Conservation (phyloP, 2,797 vertebrate genomes). For the Peromyscus nudipes region DNA sequence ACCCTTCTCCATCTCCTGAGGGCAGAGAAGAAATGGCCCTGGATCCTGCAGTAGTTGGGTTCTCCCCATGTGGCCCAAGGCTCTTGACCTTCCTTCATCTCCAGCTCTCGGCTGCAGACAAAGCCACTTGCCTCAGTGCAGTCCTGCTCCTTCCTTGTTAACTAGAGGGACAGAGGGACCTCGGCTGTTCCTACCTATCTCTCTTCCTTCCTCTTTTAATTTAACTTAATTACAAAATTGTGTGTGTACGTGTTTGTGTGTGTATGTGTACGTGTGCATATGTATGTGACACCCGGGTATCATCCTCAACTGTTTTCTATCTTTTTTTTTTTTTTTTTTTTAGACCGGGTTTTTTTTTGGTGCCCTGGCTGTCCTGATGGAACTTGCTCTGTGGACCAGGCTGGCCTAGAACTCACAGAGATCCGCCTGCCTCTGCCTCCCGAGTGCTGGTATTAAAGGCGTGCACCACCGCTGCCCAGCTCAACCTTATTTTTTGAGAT, state of each 20-base stretch:
- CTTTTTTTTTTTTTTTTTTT: not conserved
- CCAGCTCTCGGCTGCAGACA: not conserved
- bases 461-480: not conserved
- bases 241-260: not conserved
- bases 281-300: not conserved
- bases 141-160: not conserved
- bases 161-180: not conserved
- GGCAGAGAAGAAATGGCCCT: not conserved
- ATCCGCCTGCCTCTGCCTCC: not conserved
- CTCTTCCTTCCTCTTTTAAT: not conserved
- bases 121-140: not conserved
- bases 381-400: not conserved
- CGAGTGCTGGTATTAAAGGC: not conserved
- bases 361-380: not conserved
- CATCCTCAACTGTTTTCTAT: not conserved
- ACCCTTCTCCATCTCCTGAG: not conserved
- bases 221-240: not conserved
- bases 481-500: not conserved
- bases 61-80: constrained; percentile 15
- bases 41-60: not conserved
- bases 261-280: not conserved
- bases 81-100: not conserved
- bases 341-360: not conserved
- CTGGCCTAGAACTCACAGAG: not conserved
- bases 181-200: too few relatives aligned